phyloP scores from a whole-genome alignment of 1,140 invertebrate species.

The Drosophila cardini region DNA sequence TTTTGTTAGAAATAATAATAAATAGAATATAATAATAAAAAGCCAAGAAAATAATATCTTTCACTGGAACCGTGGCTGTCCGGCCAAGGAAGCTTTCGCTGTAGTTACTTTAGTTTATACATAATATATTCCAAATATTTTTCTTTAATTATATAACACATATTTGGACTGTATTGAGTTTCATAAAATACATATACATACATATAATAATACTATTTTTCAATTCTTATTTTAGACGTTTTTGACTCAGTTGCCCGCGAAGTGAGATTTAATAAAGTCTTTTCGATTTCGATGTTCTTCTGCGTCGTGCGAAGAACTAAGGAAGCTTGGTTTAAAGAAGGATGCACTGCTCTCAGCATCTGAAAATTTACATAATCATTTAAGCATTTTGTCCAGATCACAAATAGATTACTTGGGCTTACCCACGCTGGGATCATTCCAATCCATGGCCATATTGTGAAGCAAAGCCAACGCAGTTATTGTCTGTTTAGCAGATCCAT shows the following conservation, averaged over 20 bases:
- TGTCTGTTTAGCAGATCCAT: conserved; percentile 60
- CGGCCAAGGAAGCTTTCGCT: no score
- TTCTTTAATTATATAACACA: background rate
- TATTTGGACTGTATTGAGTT: background rate
- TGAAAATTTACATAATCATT: conserved; percentile 13
- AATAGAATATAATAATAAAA: no score
- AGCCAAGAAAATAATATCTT: no score
- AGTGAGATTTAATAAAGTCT: conserved; percentile 71
- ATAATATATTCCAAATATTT: background rate
- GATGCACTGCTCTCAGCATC: conserved; percentile 46
- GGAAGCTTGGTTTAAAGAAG: conserved; percentile 45
- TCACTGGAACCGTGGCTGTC: no score
- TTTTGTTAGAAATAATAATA: no score
- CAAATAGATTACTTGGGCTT: background rate
- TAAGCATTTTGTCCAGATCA: background rate
- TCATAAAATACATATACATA: background rate
- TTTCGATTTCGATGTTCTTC: conserved; percentile 61
- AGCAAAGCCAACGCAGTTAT: conserved; percentile 71
- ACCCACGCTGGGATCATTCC: conserved; percentile 66
- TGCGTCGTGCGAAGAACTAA: conserved; percentile 11
- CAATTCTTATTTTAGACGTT: background rate
- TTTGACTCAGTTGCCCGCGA: conserved; percentile 40
- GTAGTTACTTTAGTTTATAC: no score
- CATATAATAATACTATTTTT: conserved; percentile 7
- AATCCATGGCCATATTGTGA: conserved; percentile 81